Percentiles rank a stretch among this genome's conserved stretches.
These are phyloP conservation scores for Zingel zingel DNA, from an alignment of 2,113 vertebrate species.

Conservation along the genomic window DNA sequence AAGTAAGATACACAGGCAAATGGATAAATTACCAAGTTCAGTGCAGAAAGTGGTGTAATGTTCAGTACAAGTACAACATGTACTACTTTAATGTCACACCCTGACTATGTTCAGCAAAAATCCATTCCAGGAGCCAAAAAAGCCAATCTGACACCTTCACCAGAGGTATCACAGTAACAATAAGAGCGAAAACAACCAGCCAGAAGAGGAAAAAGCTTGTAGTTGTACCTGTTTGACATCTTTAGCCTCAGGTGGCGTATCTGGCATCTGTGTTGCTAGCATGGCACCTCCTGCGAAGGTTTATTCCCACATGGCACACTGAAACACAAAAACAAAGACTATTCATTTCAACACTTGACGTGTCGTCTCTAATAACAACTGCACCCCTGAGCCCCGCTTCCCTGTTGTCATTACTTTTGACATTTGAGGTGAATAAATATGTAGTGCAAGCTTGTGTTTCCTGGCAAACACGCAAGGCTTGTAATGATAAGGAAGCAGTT, in stretches of 20 bases:
- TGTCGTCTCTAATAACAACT: not conserved
- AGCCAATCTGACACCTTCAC: not conserved
- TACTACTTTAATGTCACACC: not conserved
- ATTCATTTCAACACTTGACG: not conserved
- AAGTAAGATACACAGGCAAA: not conserved
- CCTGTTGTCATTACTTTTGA: not conserved
- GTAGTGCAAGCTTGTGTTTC: not conserved
- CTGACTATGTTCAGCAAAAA: too few species aligned
- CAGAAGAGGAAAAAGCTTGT: not conserved
- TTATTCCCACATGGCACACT: slow-evolving; percentile 85
- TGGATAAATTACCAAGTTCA: not conserved
- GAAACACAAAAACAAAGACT: slow-evolving; percentile 41
- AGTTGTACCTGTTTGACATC: slow-evolving; percentile 88
- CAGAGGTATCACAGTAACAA: not conserved
- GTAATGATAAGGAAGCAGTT: slow-evolving; percentile 44
- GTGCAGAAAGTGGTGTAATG: not conserved
- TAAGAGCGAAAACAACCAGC: too few species aligned
- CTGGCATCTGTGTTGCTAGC: slow-evolving; percentile 87
- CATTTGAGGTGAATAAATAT: slow-evolving; percentile 4
- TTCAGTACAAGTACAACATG: slow-evolving; percentile 3
- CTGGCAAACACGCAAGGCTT: not conserved
- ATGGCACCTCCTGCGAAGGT: slow-evolving; percentile 80
- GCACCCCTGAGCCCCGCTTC: not conserved
- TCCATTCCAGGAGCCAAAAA: not conserved
- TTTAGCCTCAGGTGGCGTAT: slow-evolving; percentile 82